Conservation (phyloP, 2,113 vertebrate genomes). For the Eonycteris spelaea region DNA sequence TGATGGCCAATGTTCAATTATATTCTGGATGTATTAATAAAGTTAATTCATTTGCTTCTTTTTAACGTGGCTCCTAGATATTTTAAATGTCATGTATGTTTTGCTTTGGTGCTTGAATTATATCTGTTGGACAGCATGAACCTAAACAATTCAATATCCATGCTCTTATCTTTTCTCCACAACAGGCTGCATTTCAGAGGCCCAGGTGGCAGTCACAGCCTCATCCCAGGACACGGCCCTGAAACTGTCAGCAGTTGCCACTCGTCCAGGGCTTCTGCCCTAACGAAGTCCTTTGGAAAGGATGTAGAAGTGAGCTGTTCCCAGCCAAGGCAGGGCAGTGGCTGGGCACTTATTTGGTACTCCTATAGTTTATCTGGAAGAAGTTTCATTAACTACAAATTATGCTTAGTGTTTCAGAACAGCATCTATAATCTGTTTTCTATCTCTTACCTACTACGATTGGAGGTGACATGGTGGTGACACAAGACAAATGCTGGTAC, state of each 20-base stretch:
- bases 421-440: no score
- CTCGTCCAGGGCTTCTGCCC: no score
- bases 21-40: neutral
- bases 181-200: neutral
- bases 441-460: neutral
- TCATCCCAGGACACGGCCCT: neutral
- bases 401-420: neutral
- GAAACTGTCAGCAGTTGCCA: accelerated
- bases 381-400: neutral
- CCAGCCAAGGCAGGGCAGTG: neutral
- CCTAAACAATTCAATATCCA: accelerated
- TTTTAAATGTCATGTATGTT: neutral
- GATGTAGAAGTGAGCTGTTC: accelerated
- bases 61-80: neutral
- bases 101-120: neutral
- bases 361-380: neutral
- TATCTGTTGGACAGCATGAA: accelerated
- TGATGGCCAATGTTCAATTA: neutral
- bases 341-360: neutral
- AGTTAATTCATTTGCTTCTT: neutral
- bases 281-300: no score
- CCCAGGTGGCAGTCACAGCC: no score
- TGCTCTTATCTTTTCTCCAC: accelerated
- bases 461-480: accelerated
- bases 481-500: neutral